phyloP scores from a whole-genome alignment of 2,888 invertebrate species.

The Dione juno region DNA sequence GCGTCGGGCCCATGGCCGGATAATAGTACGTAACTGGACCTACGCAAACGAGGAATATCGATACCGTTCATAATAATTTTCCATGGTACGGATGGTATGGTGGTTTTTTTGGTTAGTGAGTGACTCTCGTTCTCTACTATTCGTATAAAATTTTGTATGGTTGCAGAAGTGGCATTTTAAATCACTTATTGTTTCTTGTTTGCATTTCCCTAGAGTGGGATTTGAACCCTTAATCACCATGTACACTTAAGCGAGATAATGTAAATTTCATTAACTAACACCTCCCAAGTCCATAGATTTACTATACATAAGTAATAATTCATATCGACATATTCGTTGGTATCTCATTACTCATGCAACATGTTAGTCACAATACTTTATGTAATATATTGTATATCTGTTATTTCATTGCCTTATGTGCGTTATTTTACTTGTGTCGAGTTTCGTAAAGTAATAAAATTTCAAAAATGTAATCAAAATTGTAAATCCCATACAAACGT shows the following conservation, averaged over 20 bases:
- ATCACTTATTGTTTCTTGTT: too few relatives aligned
- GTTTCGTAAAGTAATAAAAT: background rate
- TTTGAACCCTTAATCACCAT: background rate
- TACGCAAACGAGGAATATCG: conserved; percentile 46
- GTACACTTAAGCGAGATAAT: background rate
- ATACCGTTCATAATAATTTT: background rate
- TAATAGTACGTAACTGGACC: conserved; percentile 83
- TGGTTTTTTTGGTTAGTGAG: too few relatives aligned
- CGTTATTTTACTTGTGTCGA: conserved; percentile 7
- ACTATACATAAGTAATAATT: background rate
- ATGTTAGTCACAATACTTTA: conserved; percentile 46
- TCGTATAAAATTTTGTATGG: too few relatives aligned
- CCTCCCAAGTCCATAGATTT: background rate
- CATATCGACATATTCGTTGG: background rate
- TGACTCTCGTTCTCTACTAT: too few relatives aligned
- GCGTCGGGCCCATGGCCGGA: conserved; percentile 81
- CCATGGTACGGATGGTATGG: background rate
- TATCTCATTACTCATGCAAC: conserved; percentile 43
- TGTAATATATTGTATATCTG: conserved; percentile 8
- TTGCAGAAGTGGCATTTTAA: too few relatives aligned
- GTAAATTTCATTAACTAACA: background rate
- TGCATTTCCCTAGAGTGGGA: background rate
- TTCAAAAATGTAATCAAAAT: background rate
- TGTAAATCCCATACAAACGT: conserved; percentile 17
- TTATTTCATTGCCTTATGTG: background rate